Percentiles rank a stretch among this genome's conserved stretches.
Evolutionary conservation across 2,888 invertebrate genomes (phyloP).

Genomic region (Torymus aiolomorphi): DNA sequence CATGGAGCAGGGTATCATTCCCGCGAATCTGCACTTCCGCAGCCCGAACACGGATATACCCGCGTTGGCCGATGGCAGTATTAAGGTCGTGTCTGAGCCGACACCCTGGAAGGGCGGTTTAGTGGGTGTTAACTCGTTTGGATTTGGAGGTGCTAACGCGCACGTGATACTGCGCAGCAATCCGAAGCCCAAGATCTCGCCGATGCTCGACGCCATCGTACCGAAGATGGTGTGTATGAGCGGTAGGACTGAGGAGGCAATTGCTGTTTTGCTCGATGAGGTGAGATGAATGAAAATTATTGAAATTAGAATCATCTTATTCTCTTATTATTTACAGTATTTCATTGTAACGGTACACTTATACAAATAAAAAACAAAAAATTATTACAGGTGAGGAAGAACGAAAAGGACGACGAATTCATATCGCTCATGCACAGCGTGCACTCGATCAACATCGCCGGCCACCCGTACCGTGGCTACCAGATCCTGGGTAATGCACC

Average conservation of each 20-base stretch:
- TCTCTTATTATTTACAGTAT: too few species aligned
- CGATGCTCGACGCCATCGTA: constrained; percentile 76
- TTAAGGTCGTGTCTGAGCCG: constrained; percentile 89
- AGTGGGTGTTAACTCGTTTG: constrained; percentile 96
- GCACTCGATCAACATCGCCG: constrained; percentile 82
- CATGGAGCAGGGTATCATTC: constrained; percentile 93
- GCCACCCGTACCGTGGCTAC: constrained; percentile 90
- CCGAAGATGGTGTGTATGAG: constrained; percentile 87
- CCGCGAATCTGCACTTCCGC: constrained; percentile 92
- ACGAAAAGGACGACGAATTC: constrained; percentile 83
- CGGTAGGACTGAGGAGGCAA: constrained; percentile 90
- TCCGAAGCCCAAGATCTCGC: constrained; percentile 81
- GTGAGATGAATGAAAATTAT: constrained; percentile 66
- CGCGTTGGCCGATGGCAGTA: constrained; percentile 90
- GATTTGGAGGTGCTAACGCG: constrained; percentile 98
- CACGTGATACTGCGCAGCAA: constrained; percentile 91
- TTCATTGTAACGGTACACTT: too few species aligned
- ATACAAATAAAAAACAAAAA: too few species aligned
- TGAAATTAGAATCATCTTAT: too few species aligned
- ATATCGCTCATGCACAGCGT: constrained; percentile 86
- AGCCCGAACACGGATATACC: constrained; percentile 93
- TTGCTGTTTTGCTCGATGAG: constrained; percentile 81
- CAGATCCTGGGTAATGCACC: constrained; percentile 81
- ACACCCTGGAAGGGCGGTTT: constrained; percentile 93
- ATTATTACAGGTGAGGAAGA: constrained; percentile 71